phyloP scores from a whole-genome alignment of 2,113 vertebrate genomes.

The Hiodon alosoides region DNA sequence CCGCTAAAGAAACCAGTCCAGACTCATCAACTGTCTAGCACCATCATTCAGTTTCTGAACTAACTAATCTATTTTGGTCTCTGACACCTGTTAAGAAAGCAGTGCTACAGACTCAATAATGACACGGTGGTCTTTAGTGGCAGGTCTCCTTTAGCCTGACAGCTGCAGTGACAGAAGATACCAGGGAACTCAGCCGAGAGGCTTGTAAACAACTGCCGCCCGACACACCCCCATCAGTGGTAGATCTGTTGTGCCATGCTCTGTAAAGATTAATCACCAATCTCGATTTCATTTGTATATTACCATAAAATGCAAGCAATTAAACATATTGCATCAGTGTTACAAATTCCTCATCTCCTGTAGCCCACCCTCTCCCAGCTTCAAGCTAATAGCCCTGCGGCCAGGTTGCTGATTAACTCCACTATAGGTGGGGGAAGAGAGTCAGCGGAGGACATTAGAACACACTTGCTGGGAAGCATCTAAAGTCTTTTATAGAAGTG shows the following conservation, averaged over 20 bases:
- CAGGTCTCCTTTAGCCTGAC: no score
- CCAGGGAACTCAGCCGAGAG: no score
- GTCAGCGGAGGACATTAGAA: no score
- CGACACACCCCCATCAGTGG: background rate
- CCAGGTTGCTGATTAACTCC: background rate
- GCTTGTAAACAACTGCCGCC: no score
- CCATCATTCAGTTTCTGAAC: no score
- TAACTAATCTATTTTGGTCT: no score
- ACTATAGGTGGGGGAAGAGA: background rate
- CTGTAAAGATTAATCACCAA: conserved; percentile 24
- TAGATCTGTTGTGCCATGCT: background rate
- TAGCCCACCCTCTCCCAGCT: background rate
- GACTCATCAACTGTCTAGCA: no score
- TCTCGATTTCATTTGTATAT: conserved; percentile 21
- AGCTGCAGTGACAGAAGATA: no score
- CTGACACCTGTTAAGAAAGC: no score
- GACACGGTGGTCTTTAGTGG: no score
- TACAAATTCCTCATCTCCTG: conserved; percentile 21
- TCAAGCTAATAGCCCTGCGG: background rate
- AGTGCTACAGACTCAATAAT: no score
- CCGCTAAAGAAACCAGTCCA: no score
- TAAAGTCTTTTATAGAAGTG: background rate
- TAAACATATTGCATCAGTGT: conserved; percentile 21
- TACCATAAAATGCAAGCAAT: conserved; percentile 31
- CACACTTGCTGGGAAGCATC: background rate